Evolutionary conservation across 2,113 vertebrate genomes (phyloP), one percentile per base, ranked within the genome.

Genomic region (Gallinago jamesoni): DNA sequence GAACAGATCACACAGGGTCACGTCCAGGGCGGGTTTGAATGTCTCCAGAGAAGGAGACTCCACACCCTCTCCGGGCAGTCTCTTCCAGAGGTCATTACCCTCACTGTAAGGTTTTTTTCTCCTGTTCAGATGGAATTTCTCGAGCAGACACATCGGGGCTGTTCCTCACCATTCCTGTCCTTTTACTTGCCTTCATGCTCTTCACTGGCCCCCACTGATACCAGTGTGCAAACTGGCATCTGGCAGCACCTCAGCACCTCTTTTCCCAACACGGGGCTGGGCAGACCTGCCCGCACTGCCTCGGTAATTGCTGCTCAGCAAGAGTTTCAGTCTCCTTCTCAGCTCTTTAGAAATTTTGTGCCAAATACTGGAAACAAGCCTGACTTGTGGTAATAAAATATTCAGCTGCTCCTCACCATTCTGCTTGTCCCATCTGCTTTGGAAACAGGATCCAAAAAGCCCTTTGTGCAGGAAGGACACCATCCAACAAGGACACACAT

Each of bases 81-180:
- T 57, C 31, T 21, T 12, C 56, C 19, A 57, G 56, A 31, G 31
- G 19, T 57, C 20, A 19, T 21, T 20, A 13, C 31, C 55, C 19
- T 33, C 55, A 33, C 11, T 8, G 19, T 7, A 57, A 57, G 8
- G 55, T 33, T 57, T 33, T 33, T 21, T 57, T 19, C 31, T 20
- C 30, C 3, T 14, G 12, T 33, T 33, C 31, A 22, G 56, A 22
- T 6, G 12, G 31, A 33, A 14, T 13, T 57, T 33, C 56, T 18
- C 12, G 3, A 12, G 23, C 41, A 57, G 69, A n/a, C 2, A 35
- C 28, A 14, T 39, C 8, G 0, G 12, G 20, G 62, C 4, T 0
- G 13, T 57, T 79, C 50, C 50, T 56, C 45, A 43, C n/a, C 10
- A 1, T 37, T 66, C 67, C 56, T 35, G 31, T 7, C 67, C 89